phyloP scores from a whole-genome alignment of 2,888 invertebrate species.

The Volucella inflata region DNA sequence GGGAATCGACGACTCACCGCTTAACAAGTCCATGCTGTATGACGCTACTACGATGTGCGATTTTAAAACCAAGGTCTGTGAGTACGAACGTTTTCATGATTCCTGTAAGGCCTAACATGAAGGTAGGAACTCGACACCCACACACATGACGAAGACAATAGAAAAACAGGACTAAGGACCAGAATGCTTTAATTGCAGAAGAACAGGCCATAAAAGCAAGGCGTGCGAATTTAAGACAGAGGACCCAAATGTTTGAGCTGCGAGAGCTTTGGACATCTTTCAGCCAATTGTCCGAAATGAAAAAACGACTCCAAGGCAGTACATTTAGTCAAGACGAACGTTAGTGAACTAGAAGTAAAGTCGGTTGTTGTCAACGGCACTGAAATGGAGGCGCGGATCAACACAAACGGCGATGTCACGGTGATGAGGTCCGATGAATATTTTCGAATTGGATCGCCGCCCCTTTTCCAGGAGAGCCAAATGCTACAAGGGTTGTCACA shows the following conservation, averaged over 20 bases:
- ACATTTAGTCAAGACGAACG: conserved; percentile 2
- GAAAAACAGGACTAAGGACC: not conserved
- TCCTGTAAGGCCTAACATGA: too few species aligned
- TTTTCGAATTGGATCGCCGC: conserved; percentile 1
- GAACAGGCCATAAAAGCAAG: conserved; percentile 23
- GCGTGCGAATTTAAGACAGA: conserved; percentile 11
- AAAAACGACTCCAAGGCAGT: conserved; percentile 13
- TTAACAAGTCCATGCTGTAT: conserved; percentile 26
- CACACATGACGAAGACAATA: not conserved
- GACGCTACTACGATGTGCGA: not conserved
- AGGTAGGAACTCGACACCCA: too few species aligned
- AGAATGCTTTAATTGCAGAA: conserved; percentile 15
- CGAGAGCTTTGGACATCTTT: conserved; percentile 21
- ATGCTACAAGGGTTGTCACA: conserved; percentile 21
- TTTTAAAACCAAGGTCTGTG: conserved; percentile 12
- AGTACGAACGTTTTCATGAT: too few species aligned
- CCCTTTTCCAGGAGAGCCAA: conserved; percentile 18
- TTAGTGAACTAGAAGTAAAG: conserved; percentile 13
- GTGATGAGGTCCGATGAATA: conserved; percentile 2
- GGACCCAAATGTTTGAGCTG: conserved; percentile 23
- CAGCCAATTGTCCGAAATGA: conserved; percentile 3
- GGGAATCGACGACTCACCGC: conserved; percentile 5
- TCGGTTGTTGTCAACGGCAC: not conserved
- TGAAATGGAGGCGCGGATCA: too few species aligned
- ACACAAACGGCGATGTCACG: conserved; percentile 10